These are phyloP conservation scores for Enchytraeus crypticus DNA, from an alignment of 2,888 invertebrate species.

Conservation along the genomic window DNA sequence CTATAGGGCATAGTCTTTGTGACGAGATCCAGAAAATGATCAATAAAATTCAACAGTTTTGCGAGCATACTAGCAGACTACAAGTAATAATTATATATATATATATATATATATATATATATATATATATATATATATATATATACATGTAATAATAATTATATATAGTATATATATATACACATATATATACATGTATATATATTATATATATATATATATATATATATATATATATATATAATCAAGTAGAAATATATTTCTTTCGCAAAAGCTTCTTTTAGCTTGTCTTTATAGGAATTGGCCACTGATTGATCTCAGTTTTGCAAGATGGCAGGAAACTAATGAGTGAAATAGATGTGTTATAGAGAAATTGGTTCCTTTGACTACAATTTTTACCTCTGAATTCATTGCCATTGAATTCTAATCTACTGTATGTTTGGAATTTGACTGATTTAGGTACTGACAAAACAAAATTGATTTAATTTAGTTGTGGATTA, in stretches of 20 bases:
- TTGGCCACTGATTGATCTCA: background rate
- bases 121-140: background rate
- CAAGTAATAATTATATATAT: background rate
- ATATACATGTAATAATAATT: background rate
- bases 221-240: background rate
- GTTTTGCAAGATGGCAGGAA: background rate
- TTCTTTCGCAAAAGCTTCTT: background rate
- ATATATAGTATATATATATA: background rate
- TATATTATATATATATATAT: background rate
- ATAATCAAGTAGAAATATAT: background rate
- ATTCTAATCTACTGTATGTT: too few relatives aligned
- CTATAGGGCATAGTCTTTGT: too few relatives aligned
- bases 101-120: constrained; percentile 5
- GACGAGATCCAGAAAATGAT: too few relatives aligned
- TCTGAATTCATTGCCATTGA: too few relatives aligned
- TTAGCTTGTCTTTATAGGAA: background rate
- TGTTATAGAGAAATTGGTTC: too few relatives aligned
- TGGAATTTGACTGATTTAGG: too few relatives aligned
- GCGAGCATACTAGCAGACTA: too few relatives aligned
- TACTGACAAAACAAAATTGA: too few relatives aligned
- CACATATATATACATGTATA: background rate
- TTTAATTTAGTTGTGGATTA: too few relatives aligned
- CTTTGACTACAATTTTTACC: too few relatives aligned
- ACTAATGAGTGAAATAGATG: too few relatives aligned
- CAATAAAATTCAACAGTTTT: too few relatives aligned